These are phyloP conservation scores for Limanda limanda DNA, from an alignment of 2,113 vertebrate species.

Conservation along the genomic window DNA sequence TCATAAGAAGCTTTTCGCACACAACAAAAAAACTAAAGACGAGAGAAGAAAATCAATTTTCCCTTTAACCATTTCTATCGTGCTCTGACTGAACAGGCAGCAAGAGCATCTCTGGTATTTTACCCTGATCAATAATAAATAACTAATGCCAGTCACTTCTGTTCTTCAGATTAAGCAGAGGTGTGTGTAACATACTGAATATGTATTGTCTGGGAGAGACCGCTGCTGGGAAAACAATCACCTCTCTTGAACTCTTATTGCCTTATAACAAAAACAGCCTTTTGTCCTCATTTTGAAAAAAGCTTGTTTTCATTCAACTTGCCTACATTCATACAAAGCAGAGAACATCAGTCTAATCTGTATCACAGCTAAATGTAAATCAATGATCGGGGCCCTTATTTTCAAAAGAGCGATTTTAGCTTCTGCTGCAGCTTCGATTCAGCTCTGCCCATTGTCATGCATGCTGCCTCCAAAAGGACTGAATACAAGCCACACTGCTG, in stretches of 20 bases:
- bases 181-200: constrained; percentile 35
- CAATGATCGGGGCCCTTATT: neutral
- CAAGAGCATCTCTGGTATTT: constrained; percentile 40
- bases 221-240: constrained; percentile 20
- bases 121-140: constrained; percentile 56
- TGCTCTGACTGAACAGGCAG: constrained; percentile 38
- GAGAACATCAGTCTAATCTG: neutral
- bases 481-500: neutral
- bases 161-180: constrained; percentile 30
- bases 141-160: constrained; percentile 47
- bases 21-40: neutral
- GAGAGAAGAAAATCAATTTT: constrained; percentile 16
- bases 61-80: constrained; percentile 19
- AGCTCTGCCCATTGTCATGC: neutral
- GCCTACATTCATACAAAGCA: constrained; percentile 9
- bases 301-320: constrained; percentile 13
- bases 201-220: constrained; percentile 38
- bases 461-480: neutral
- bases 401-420: neutral
- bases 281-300: constrained; percentile 14
- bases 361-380: constrained; percentile 16
- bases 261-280: too few species aligned
- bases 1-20: constrained; percentile 23
- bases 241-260: neutral
- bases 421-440: neutral